Evolutionary conservation across 2,888 invertebrate species (phyloP).

Genomic region (Cephus sareptanus): DNA sequence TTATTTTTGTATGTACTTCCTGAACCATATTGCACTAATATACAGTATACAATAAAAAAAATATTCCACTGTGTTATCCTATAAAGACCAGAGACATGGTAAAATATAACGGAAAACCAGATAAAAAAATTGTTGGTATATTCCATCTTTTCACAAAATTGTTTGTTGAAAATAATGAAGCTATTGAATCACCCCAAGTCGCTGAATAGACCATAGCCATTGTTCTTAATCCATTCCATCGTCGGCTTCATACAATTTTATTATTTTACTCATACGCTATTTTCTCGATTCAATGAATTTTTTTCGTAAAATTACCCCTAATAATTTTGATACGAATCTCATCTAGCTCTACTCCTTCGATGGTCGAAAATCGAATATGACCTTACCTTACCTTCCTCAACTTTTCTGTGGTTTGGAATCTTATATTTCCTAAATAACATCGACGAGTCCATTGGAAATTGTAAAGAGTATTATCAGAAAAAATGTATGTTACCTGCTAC

Average conservation of each 20-base stretch:
- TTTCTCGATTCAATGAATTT: background rate
- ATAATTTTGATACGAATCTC: too few species aligned
- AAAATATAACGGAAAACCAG: background rate
- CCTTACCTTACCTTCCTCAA: too few species aligned
- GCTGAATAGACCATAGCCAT: background rate
- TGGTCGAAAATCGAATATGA: too few species aligned
- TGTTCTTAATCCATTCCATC: background rate
- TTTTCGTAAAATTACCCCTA: background rate
- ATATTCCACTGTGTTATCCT: background rate
- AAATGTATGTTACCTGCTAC: conserved; percentile 79
- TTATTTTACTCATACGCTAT: background rate
- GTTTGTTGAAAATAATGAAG: background rate
- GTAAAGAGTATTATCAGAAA: background rate
- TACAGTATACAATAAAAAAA: background rate
- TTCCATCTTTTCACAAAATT: background rate
- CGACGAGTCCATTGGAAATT: background rate
- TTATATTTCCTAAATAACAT: background rate
- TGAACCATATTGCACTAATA: background rate
- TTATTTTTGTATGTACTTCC: background rate
- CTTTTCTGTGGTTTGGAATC: too few species aligned
- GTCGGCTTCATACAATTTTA: background rate
- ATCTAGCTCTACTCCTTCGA: too few species aligned
- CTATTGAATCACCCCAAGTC: background rate
- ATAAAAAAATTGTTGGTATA: background rate
- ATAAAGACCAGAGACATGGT: background rate